Base-by-base conservation (phyloP, 2,888 invertebrate genomes). In the Campoplex nolae region DNA sequence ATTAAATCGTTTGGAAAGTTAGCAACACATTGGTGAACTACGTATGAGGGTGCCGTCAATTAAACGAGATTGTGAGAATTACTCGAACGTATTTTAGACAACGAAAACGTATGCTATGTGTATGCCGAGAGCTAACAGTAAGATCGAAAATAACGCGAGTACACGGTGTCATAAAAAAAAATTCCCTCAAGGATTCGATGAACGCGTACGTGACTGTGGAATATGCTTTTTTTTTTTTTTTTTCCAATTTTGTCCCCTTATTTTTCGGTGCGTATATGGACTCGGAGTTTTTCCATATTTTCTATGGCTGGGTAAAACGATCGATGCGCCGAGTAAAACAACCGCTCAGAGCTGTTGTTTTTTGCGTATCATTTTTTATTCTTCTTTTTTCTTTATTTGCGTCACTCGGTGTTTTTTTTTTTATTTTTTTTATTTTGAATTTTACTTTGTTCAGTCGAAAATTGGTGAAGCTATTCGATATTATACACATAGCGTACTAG, bases 261-360 rank as follows among this genome's bases (percentile, higher is more conserved):
- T 74, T 73, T 74, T 74, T 18, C 56, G 3, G 23, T 38, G 38
- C 38, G 23, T 23, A 74, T 38, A 74, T 38, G 23, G 38, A 7
- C 11, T 13, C 32, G 18, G 13, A n/a, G n/a, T 56, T 74, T 74
- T 56, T 28, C 13, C 18, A 16, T 18, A 16, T 32, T 71, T 48
- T 71, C 16, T 18, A 18, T 32, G 23, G 23, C 6, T 38, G 38
- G 13, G 35, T 16, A 38, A 32, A 56, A 23, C 56, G 74, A 56
- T 56, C 56, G 74, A 56, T 56, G 38, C 16, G 18, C 74, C n/a
- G 56, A 56, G 56, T 23, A 56, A 35, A 32, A 45, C 32, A 32
- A 35, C 48, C 32, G 32, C 23, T 38, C 4, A 6, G 16, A 45
- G 13, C 42, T 13, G 8, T 38, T n/a, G 42, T 54, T 56, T 35